phyloP scores from a whole-genome alignment of 2,888 invertebrate genomes.

The Zygaena filipendulae region DNA sequence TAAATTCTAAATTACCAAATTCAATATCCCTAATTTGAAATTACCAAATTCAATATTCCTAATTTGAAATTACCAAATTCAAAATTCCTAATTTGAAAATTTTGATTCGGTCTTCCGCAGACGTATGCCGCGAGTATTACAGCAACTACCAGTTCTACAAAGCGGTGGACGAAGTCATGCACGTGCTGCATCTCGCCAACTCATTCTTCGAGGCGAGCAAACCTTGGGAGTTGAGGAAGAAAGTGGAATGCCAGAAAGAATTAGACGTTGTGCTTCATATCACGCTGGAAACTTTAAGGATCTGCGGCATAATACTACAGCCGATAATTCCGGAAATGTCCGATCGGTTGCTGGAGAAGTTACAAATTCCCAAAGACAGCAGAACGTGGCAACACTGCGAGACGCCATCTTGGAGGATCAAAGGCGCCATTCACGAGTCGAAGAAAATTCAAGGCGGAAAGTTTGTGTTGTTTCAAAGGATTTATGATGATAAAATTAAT shows the following conservation, averaged over 20 bases:
- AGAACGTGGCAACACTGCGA: constrained; percentile 46
- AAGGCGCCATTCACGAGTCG: constrained; percentile 44
- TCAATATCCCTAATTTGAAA: too few relatives aligned
- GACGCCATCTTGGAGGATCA: constrained; percentile 44
- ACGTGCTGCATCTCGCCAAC: constrained; percentile 82
- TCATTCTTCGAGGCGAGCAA: constrained; percentile 85
- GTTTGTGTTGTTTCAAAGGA: constrained; percentile 51
- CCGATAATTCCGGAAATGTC: constrained; percentile 86
- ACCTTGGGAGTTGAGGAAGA: constrained; percentile 89
- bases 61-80: too few relatives aligned
- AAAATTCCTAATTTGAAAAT: too few relatives aligned
- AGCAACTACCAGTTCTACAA: constrained; percentile 83
- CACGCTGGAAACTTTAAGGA: constrained; percentile 85
- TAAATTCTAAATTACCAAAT: too few relatives aligned
- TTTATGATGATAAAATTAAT: constrained; percentile 39
- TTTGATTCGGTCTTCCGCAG: too few relatives aligned
- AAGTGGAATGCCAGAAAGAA: constrained; percentile 61
- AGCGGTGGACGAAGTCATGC: constrained; percentile 81
- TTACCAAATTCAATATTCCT: too few relatives aligned
- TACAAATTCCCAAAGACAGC: constrained; percentile 47
- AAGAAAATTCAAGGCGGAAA: constrained; percentile 49
- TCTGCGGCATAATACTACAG: constrained; percentile 77
- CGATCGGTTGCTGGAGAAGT: constrained; percentile 74
- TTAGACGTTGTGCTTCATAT: constrained; percentile 82
- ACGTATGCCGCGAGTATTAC: constrained; percentile 75